Base-by-base conservation (phyloP, 1,140 invertebrate genomes). In the Drosophila athabasca region DNA sequence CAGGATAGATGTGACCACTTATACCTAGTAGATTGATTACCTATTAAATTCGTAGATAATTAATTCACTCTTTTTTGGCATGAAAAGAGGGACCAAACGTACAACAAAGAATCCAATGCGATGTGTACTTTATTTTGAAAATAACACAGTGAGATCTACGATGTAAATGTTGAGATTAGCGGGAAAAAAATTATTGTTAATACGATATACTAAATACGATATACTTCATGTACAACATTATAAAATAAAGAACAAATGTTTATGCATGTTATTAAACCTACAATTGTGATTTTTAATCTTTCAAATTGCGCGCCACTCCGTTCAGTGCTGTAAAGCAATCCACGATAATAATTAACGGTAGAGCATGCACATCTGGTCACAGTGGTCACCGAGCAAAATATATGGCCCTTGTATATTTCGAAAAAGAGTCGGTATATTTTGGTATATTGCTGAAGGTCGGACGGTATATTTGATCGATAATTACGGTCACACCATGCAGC, bases 1-100 rank as follows among this genome's bases (percentile, higher is more conserved):
- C 62, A 57, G 39, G 67, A 84, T 81, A 77, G 68, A 75, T 87
- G 64, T 87, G 81, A 85, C 81, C 81, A 85, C 65, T 67, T 67
- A 79, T 77, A 84, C 60, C 54, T 64, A 73, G 62, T 61, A 65
- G 52, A 70, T 57, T 55, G 19, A 57, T 67, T 35, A 49, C 22
- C 62, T 68, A 75, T 53, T 76, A 48, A 69, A 85, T 60, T 50
- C 74, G 69, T 76, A 78, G 62, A 65, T 70, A 64, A 87, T 70
- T 65, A 81, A 70, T 59, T 66, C 83, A 87, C 82, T 87, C 82
- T 85, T 85, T 81, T 85, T 88, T 87, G 74, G 68, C 69, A 82
- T 78, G 75, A 85, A 85, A 85, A 85, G 82, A 78, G 82, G 82
- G 82, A 85, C 82, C 82, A 85, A 82, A 77, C 53, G 65, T 76